These are phyloP conservation scores for Scaptodrosophila lebanonensis DNA, from an alignment of 1,140 invertebrate genomes.

Conservation along the genomic window DNA sequence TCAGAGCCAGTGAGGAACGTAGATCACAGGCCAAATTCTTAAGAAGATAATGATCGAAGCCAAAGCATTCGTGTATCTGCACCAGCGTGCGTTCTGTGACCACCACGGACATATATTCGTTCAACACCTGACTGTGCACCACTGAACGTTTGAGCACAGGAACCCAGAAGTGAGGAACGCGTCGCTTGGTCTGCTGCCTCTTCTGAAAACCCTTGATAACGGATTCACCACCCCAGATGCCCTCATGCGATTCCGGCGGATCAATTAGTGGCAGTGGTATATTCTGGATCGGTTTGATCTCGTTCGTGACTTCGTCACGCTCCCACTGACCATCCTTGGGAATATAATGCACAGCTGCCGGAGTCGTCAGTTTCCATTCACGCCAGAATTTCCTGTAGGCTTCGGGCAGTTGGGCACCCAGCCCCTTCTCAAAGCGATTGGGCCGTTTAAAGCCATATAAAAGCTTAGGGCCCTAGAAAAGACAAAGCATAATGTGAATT, in stretches of 20 bases:
- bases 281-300: constrained; percentile 86
- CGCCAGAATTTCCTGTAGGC: constrained; percentile 92
- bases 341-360: constrained; percentile 91
- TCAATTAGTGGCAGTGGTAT: constrained; percentile 86
- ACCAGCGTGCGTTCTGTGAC: constrained; percentile 89
- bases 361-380: constrained; percentile 87
- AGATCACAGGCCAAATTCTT: constrained; percentile 93
- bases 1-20: constrained; percentile 87
- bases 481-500: constrained; percentile 16
- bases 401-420: constrained; percentile 85
- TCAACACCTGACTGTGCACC: constrained; percentile 95
- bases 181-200: constrained; percentile 79
- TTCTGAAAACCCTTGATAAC: constrained; percentile 93
- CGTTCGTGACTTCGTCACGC: constrained; percentile 84
- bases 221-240: constrained; percentile 98
- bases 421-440: constrained; percentile 80
- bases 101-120: constrained; percentile 88
- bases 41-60: constrained; percentile 96
- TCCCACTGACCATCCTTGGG: constrained; percentile 86
- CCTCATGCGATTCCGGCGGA: constrained; percentile 88
- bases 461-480: constrained; percentile 56
- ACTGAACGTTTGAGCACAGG: constrained; percentile 87
- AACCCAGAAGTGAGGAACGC: constrained; percentile 91
- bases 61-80: constrained; percentile 92
- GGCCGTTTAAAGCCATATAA: constrained; percentile 77